Evolutionary conservation across 2,113 vertebrate species (phyloP), one percentile per base, ranked within the genome.

Genomic region (Ophthalmolycus amberensis): DNA sequence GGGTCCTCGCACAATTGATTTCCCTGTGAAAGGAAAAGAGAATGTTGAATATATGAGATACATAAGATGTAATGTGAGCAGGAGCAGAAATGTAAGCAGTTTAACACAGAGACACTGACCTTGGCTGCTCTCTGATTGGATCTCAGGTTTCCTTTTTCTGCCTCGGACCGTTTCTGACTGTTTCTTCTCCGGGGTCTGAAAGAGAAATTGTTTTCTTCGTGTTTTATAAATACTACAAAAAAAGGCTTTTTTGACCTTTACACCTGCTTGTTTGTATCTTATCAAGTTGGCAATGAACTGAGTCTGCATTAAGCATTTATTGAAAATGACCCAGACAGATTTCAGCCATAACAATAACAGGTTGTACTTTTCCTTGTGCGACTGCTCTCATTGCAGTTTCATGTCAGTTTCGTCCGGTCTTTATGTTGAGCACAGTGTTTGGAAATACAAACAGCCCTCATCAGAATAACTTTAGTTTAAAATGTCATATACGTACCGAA

Each of bases 131-230:
- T 99, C 98, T 92, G 96, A 98, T 92, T 98, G 98, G 91, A 94
- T 96, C 89, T 99, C 98, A 77, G 98, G 97, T 96, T 99, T 99
- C 90, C 98, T 96, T 94, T 99, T 99, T 93, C 98, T 96, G 91
- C 97, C 97, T 93, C 98, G 96, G 27, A 96, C 95, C 89, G 97
- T 96, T 88, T 99, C 98, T 4, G 97, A 96, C 85, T 96, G 97
- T 93, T 99, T 99, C 93, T 99, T 99, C 91, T 99, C 98, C 75
- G 98, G 98, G 76, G 98, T 99, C 98, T 99, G 94, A 90, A 94
- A 90, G 22, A 89, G 3, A 87, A 14, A 74, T 66, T 12, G 12
- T 10, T 71, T 80, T 71, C 4, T 15, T 29, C 0, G 87, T 40
- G 3, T 5, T 25, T 50, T 14, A 15, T 44, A 15, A 72, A 48